Evolutionary conservation across 2,113 vertebrate genomes (phyloP).

Genomic region (Theropithecus gelada): DNA sequence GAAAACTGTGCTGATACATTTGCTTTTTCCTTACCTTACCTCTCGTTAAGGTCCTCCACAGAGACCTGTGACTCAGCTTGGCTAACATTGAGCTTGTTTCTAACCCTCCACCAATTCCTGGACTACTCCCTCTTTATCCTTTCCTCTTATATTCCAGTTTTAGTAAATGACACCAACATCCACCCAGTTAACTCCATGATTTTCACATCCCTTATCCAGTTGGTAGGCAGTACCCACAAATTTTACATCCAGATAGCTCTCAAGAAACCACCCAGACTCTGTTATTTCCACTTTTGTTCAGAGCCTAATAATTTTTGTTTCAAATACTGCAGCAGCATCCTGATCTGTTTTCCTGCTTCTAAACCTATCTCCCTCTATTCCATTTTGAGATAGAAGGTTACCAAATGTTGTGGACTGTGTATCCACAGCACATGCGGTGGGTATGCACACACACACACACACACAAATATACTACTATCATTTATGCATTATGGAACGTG

Average conservation of each 20-base stretch:
- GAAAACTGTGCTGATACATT: not conserved
- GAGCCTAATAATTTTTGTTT: not conserved
- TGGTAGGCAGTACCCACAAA: not conserved
- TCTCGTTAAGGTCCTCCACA: not conserved
- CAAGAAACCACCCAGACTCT: not conserved
- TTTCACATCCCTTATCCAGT: not conserved
- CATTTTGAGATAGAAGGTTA: not conserved
- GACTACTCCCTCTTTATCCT: not conserved
- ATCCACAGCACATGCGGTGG: fast-evolving
- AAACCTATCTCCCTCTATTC: not conserved
- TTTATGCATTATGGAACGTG: not conserved
- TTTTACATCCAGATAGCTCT: not conserved
- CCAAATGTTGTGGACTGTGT: not conserved
- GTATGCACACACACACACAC: not conserved
- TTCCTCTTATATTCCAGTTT: not conserved
- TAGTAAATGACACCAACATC: not conserved
- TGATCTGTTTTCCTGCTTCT: not conserved
- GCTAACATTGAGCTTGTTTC: not conserved
- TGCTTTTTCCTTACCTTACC: not conserved
- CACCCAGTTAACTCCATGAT: not conserved
- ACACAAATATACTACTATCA: not conserved
- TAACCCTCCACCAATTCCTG: not conserved
- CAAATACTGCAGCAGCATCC: not conserved
- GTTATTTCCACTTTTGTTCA: not conserved
- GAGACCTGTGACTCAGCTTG: not conserved